A percentile compares a stretch with the other conserved stretches of the same genome.
Conservation (phyloP, 1,140 invertebrate genomes). For the Drosophila parabipectinata region DNA sequence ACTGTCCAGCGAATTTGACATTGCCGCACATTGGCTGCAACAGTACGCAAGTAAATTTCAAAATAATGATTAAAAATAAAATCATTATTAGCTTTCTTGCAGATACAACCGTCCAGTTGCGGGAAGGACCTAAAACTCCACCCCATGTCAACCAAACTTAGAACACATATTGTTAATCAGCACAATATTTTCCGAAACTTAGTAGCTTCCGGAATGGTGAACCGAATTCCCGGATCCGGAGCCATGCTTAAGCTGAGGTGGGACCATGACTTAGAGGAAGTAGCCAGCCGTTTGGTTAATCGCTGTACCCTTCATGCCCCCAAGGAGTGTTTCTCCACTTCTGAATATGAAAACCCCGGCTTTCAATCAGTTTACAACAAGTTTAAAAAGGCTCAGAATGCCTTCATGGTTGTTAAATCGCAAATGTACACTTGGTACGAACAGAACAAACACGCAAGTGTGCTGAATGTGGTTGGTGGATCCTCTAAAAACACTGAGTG, state of each 20-base stretch:
- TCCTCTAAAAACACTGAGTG: background rate
- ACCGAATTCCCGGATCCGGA: background rate
- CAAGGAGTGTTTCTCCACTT: background rate
- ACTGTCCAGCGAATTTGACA: background rate
- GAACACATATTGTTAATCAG: background rate
- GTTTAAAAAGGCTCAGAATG: background rate
- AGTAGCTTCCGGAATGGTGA: background rate
- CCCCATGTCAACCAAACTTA: background rate
- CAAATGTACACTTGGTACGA: background rate
- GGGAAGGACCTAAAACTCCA: background rate
- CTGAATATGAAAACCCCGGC: background rate
- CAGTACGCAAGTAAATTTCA: background rate
- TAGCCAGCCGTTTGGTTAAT: background rate
- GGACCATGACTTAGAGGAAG: background rate
- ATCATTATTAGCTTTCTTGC: background rate
- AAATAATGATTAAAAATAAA: background rate
- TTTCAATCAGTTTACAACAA: background rate
- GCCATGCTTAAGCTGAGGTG: background rate
- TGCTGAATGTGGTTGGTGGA: background rate
- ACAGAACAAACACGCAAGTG: background rate
- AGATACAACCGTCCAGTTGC: background rate
- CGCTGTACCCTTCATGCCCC: background rate
- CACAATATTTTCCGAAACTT: background rate
- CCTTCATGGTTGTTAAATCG: background rate
- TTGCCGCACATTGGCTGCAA: slow-evolving; percentile 1